Conservation (phyloP, 2,888 invertebrate genomes). For the Rhagonycha lutea region DNA sequence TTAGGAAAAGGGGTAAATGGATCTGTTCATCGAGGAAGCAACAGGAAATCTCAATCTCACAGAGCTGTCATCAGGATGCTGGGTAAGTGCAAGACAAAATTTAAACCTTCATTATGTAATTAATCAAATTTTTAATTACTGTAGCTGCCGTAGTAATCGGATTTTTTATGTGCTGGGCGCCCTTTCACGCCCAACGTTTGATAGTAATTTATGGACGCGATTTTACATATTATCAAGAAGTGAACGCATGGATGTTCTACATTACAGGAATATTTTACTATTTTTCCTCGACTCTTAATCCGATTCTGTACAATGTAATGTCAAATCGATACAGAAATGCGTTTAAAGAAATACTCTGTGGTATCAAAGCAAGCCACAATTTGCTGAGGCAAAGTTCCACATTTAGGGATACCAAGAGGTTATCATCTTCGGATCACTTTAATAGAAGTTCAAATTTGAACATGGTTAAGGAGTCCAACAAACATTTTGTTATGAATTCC, state of each 20-base stretch:
- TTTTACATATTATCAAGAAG: constrained; percentile 62
- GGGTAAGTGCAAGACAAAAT: constrained; percentile 59
- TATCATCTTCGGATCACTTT: constrained; percentile 43
- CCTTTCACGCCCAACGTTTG: constrained; percentile 90
- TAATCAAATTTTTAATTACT: constrained; percentile 33
- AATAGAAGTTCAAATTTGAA: constrained; percentile 3
- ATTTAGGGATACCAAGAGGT: constrained; percentile 60
- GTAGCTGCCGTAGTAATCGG: constrained; percentile 90
- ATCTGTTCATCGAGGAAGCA: constrained; percentile 69
- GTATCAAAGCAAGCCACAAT: constrained; percentile 56
- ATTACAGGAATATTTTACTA: constrained; percentile 83
- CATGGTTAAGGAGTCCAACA: background rate
- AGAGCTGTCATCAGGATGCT: constrained; percentile 80
- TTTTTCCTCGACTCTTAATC: constrained; percentile 79
- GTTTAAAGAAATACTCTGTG: constrained; percentile 75
- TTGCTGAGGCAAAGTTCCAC: constrained; percentile 63
- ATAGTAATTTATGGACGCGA: constrained; percentile 76
- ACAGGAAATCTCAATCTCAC: constrained; percentile 70
- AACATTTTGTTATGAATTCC: background rate
- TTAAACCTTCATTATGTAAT: background rate
- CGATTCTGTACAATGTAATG: constrained; percentile 86
- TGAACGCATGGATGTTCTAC: constrained; percentile 80
- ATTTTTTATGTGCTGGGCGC: constrained; percentile 96
- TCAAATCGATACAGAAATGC: constrained; percentile 73
- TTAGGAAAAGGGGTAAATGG: constrained; percentile 61